Conservation (phyloP, 2,797 vertebrate genomes). For the Rhinatrema bivittatum region DNA sequence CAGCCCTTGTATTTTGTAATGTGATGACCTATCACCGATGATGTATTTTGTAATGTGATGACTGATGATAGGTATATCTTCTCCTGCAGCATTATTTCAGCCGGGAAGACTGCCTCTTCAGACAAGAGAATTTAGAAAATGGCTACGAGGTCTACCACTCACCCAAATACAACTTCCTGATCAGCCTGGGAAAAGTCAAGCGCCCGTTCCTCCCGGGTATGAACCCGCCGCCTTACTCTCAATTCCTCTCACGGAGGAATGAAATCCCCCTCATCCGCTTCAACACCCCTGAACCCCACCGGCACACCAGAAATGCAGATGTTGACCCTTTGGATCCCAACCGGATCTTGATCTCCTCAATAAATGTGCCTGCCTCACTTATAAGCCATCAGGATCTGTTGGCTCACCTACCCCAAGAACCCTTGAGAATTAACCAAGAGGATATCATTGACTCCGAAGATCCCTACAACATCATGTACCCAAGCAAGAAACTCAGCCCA, state of each 20-base stretch:
- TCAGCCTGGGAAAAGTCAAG: constrained; percentile 79
- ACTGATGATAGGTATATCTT: too few species aligned
- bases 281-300: constrained; percentile 48
- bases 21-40: too few species aligned
- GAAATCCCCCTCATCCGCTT: constrained; percentile 80
- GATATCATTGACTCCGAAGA: constrained; percentile 52
- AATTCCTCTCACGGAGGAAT: constrained; percentile 83
- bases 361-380: rapidly evolving
- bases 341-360: constrained; percentile 19
- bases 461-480: constrained; percentile 57
- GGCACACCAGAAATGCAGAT: constrained; percentile 70
- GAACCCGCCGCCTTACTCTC: constrained; percentile 77
- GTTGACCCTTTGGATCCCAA: constrained; percentile 49
- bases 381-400: not conserved
- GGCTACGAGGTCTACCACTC: constrained; percentile 85
- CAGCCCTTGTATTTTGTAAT: too few species aligned
- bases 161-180: constrained; percentile 63
- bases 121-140: constrained; percentile 81
- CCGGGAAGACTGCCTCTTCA: constrained; percentile 75
- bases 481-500: constrained; percentile 22
- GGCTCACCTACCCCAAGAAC: constrained; percentile 54
- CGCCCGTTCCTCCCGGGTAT: constrained; percentile 60
- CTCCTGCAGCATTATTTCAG: constrained; percentile 66
- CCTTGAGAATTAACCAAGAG: constrained; percentile 47
- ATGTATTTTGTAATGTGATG: too few species aligned